Evolutionary conservation across 2,888 invertebrate species (phyloP).

Genomic region (Tridacna crocea): DNA sequence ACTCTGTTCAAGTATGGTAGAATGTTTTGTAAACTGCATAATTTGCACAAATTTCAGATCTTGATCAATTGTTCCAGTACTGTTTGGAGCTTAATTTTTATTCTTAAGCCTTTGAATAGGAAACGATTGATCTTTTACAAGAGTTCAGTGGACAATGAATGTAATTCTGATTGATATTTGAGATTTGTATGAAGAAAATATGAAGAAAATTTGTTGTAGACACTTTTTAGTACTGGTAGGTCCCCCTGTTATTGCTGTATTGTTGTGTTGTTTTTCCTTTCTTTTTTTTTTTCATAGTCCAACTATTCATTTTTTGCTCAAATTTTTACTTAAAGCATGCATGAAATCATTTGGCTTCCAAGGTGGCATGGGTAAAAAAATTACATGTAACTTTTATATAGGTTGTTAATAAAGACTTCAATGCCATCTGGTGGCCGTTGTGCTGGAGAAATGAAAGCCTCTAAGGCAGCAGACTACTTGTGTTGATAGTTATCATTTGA

Average conservation of each 20-base stretch:
- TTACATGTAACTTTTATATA: neutral
- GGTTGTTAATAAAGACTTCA: conserved; percentile 18
- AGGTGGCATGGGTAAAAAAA: conserved; percentile 19
- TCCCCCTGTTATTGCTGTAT: conserved; percentile 34
- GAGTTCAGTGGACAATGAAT: conserved; percentile 8
- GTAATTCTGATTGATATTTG: conserved; percentile 15
- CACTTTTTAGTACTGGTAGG: conserved; percentile 18
- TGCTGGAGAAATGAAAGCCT: conserved; percentile 12
- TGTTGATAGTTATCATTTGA: neutral
- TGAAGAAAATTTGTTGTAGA: conserved; percentile 34
- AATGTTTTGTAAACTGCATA: no score
- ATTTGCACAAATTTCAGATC: no score
- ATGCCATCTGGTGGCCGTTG: conserved; percentile 17
- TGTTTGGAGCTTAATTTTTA: no score
- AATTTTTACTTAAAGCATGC: conserved; percentile 37
- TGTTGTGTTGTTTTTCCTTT: conserved; percentile 38
- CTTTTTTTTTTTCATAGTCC: conserved; percentile 41
- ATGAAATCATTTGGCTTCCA: conserved; percentile 31
- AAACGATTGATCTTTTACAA: no score
- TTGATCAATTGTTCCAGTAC: no score
- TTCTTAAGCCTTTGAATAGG: no score
- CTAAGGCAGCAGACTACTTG: conserved; percentile 16
- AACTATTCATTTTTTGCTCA: conserved; percentile 50
- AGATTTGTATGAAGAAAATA: conserved; percentile 1
- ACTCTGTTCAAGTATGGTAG: no score